phyloP scores from a whole-genome alignment of 1,140 invertebrate species.

The Stenopsyche tienmushanensis region DNA sequence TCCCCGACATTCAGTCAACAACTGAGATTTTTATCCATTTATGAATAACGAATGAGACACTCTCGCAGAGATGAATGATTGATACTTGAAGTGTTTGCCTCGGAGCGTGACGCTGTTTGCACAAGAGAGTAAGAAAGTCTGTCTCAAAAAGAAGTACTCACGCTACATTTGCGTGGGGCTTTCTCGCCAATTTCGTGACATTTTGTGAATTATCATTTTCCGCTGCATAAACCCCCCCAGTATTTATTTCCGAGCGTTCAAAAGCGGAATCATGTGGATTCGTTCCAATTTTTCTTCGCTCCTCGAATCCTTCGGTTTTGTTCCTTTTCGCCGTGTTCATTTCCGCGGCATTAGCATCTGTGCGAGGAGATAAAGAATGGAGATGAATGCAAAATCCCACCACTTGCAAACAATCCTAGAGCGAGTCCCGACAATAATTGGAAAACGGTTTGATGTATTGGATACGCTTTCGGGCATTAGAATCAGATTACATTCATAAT shows the following conservation, averaged over 20 bases:
- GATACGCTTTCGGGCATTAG: not conserved
- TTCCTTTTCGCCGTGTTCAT: too few relatives aligned
- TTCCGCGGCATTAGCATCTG: not conserved
- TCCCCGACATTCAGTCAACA: too few relatives aligned
- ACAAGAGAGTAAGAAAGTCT: too few relatives aligned
- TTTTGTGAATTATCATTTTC: not conserved
- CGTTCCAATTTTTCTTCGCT: not conserved
- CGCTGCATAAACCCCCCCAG: not conserved
- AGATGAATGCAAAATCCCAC: not conserved
- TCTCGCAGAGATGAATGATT: too few relatives aligned
- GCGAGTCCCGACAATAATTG: not conserved
- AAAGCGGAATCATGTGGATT: not conserved
- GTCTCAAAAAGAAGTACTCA: too few relatives aligned
- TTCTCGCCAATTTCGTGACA: too few relatives aligned
- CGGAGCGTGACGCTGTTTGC: too few relatives aligned
- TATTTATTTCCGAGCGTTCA: not conserved
- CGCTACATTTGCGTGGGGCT: too few relatives aligned
- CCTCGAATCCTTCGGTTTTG: not conserved
- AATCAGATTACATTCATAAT: not conserved
- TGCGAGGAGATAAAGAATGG: not conserved
- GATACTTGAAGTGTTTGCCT: too few relatives aligned
- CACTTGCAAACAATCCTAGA: not conserved
- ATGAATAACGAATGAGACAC: too few relatives aligned
- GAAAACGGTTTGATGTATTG: not conserved
- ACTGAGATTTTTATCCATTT: too few relatives aligned